These are phyloP conservation scores for Oreochromis aureus DNA, from an alignment of 2,113 vertebrate genomes.

Conservation along the genomic window DNA sequence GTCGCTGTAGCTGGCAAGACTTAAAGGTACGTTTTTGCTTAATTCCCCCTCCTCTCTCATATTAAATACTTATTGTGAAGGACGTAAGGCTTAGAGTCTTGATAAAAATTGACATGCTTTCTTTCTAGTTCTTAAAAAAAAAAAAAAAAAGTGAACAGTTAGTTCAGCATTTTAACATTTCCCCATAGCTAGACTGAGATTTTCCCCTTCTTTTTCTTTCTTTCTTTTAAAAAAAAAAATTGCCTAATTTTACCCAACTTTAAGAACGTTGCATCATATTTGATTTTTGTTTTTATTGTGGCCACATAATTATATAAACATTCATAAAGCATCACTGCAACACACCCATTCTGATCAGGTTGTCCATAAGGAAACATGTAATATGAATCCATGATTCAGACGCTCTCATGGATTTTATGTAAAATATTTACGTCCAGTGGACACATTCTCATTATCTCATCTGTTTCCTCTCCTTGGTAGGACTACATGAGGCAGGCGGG, in stretches of 20 bases:
- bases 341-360: neutral
- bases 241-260: neutral
- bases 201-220: rapidly evolving
- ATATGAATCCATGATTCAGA: neutral
- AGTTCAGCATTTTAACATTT: neutral
- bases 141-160: neutral
- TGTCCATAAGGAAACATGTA: neutral
- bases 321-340: neutral
- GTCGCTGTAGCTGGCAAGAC: constrained; percentile 97
- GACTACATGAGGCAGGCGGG: constrained; percentile 99
- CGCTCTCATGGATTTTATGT: neutral
- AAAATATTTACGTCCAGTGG: neutral
- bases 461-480: constrained; percentile 49
- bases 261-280: rapidly evolving
- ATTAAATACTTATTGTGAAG: neutral
- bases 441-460: neutral
- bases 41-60: neutral
- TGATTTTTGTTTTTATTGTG: neutral
- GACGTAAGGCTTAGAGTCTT: neutral
- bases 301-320: neutral
- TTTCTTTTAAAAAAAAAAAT: rapidly evolving
- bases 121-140: no score
- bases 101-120: neutral
- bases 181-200: rapidly evolving
- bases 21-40: constrained; percentile 79